phyloP scores from a whole-genome alignment of 2,797 vertebrate species.

The Danio kyathit region DNA sequence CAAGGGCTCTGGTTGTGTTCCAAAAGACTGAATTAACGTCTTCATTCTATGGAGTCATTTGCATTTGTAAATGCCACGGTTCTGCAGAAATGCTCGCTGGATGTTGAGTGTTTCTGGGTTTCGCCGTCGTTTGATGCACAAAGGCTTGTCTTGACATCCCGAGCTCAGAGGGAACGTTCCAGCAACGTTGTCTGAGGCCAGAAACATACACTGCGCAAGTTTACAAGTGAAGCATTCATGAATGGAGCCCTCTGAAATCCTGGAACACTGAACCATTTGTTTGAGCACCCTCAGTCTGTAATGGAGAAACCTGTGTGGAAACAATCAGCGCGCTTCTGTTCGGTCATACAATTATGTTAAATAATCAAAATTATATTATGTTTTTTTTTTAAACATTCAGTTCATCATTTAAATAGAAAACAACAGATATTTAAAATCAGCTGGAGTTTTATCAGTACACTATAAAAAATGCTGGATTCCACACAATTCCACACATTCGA shows the following conservation, averaged over 20 bases:
- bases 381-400: too few relatives aligned
- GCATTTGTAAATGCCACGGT: constrained; percentile 41
- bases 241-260: neutral
- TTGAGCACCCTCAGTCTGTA: neutral
- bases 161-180: neutral
- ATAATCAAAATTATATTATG: too few relatives aligned
- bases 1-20: constrained; percentile 34
- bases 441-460: too few relatives aligned
- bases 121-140: constrained; percentile 10
- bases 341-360: too few relatives aligned
- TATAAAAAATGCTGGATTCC: too few relatives aligned
- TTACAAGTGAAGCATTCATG: constrained; percentile 25
- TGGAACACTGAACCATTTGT: neutral
- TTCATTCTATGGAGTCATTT: constrained; percentile 48
- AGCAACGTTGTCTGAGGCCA: neutral
- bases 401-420: too few relatives aligned
- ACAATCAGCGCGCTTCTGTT: too few relatives aligned
- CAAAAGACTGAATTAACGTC: constrained; percentile 43
- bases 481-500: too few relatives aligned
- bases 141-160: constrained; percentile 15
- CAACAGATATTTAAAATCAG: too few relatives aligned
- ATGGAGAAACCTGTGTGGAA: neutral
- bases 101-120: neutral
- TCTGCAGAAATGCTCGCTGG: constrained; percentile 13
- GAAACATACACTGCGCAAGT: constrained; percentile 15